Evolutionary conservation across 2,888 invertebrate genomes (phyloP).

Genomic region (Drymonia ruficornis): DNA sequence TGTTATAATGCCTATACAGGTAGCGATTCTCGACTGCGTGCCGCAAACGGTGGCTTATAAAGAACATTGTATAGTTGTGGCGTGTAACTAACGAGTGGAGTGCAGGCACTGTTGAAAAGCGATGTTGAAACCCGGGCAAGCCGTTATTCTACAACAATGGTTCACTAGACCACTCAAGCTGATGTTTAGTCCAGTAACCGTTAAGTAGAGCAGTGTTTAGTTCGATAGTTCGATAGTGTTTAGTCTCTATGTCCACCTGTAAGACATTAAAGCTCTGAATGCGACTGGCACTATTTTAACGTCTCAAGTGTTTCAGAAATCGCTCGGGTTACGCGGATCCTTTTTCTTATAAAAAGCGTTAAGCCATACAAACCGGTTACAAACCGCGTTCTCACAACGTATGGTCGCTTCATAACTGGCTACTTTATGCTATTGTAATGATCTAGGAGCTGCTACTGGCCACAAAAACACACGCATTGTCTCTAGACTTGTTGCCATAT

Average conservation of each 20-base stretch:
- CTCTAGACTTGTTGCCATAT: constrained; percentile 69
- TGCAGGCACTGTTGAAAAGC: neutral
- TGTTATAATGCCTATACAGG: constrained; percentile 62
- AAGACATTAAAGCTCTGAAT: neutral
- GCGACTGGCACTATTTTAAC: constrained; percentile 36
- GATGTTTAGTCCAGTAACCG: too few species aligned
- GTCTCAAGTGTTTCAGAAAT: constrained; percentile 50
- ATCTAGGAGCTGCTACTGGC: constrained; percentile 70
- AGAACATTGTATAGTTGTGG: constrained; percentile 32
- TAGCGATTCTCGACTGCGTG: constrained; percentile 35
- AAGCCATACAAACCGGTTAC: constrained; percentile 70
- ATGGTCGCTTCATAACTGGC: constrained; percentile 76
- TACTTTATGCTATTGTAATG: constrained; percentile 82
- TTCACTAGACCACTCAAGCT: neutral
- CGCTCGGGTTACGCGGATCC: constrained; percentile 54
- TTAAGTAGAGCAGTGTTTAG: too few species aligned
- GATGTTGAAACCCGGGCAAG: neutral
- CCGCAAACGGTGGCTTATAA: constrained; percentile 41
- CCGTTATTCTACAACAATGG: neutral
- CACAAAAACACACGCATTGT: constrained; percentile 78
- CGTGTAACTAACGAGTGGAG: constrained; percentile 26
- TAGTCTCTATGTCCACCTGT: neutral
- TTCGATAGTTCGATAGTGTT: neutral
- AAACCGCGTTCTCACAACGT: constrained; percentile 65
- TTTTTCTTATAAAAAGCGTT: constrained; percentile 72